Percentiles rank a stretch among this genome's conserved stretches.
phyloP scores from a whole-genome alignment of 1,140 invertebrate species.

The Platorchestia sp. region DNA sequence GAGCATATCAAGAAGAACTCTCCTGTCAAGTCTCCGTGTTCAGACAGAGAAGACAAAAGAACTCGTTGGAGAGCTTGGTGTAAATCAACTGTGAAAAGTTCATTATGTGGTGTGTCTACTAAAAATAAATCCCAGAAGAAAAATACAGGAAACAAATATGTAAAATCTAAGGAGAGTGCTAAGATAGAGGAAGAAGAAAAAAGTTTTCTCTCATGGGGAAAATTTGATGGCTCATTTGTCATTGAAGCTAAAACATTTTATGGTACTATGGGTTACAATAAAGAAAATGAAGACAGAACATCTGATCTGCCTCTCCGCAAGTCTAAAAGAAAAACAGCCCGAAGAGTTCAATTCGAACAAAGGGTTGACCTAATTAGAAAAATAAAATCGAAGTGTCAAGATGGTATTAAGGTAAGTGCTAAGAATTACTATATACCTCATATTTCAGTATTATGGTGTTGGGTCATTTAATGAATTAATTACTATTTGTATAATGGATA shows the following conservation, averaged over 20 bases:
- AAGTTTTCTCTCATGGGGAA: conserved; percentile 25
- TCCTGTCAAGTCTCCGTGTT: neutral
- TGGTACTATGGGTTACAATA: neutral
- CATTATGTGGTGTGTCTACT: neutral
- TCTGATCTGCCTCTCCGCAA: neutral
- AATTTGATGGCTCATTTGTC: conserved; percentile 47
- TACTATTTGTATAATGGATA: too few relatives aligned
- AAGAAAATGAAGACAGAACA: conserved; percentile 12
- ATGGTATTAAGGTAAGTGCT: conserved; percentile 33
- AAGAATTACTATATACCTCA: neutral
- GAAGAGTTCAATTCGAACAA: conserved; percentile 44
- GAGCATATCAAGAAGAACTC: conserved; percentile 21
- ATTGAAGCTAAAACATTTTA: conserved; percentile 14
- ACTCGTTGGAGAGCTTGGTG: conserved; percentile 19
- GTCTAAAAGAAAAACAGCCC: conserved; percentile 48
- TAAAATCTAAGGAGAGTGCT: neutral
- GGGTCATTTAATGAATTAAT: too few relatives aligned
- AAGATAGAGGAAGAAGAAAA: conserved; percentile 33
- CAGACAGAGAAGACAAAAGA: neutral
- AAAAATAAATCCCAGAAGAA: conserved; percentile 1
- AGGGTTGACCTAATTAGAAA: neutral
- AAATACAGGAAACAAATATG: neutral
- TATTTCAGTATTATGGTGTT: too few relatives aligned
- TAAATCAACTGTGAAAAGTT: conserved; percentile 4
- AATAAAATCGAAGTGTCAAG: conserved; percentile 36